Evolutionary conservation across 2,797 vertebrate genomes (phyloP).

Genomic region (Zalophus californianus): DNA sequence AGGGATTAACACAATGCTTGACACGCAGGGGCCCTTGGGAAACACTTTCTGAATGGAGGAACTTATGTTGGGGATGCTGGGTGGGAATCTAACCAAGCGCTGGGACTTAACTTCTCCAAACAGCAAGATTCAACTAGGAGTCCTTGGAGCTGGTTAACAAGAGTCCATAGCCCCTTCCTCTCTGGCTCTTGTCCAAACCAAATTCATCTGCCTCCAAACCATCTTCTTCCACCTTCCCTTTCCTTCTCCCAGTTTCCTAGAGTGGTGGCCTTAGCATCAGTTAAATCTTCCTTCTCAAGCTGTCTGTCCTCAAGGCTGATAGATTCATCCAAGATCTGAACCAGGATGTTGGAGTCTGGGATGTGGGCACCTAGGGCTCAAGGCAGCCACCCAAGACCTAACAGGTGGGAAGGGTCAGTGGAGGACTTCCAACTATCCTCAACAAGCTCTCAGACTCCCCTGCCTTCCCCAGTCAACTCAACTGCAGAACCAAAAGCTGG

Average conservation of each 20-base stretch:
- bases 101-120: background rate
- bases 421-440: background rate
- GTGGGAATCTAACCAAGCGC: background rate
- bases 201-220: background rate
- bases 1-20: background rate
- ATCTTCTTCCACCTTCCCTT: background rate
- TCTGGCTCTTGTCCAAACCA: background rate
- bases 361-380: background rate
- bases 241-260: background rate
- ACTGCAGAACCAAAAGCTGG: background rate
- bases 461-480: background rate
- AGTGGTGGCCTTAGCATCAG: background rate
- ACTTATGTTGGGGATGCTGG: too few species aligned
- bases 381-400: background rate
- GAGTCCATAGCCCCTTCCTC: background rate
- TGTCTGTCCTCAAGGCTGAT: background rate
- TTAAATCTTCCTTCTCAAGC: background rate
- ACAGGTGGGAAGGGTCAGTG: background rate
- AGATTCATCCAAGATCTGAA: background rate
- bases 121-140: background rate
- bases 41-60: background rate
- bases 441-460: background rate
- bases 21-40: background rate
- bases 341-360: background rate
- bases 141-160: background rate